phyloP scores from a whole-genome alignment of 2,797 vertebrate genomes.

The Onychomys leucogaster region DNA sequence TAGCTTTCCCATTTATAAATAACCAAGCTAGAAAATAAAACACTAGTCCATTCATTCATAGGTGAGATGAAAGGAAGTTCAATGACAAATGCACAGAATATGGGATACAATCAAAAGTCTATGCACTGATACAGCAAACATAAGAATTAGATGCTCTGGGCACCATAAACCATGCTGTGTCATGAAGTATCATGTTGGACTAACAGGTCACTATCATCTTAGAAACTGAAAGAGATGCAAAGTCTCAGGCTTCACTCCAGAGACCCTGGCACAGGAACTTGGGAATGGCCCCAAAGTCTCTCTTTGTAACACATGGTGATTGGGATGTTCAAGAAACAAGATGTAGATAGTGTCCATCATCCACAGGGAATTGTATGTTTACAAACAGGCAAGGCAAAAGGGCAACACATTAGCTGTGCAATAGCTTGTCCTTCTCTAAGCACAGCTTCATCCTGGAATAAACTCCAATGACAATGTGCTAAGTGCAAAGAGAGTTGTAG shows the following conservation, averaged over 20 bases:
- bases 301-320: not conserved
- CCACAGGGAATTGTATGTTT: not conserved
- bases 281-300: not conserved
- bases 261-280: not conserved
- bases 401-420: not conserved
- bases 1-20: slow-evolving; percentile 8
- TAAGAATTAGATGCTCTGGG: not conserved
- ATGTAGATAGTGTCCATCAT: not conserved
- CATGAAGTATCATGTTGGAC: not conserved
- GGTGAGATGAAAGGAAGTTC: slow-evolving; percentile 41
- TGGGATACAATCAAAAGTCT: not conserved
- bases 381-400: not conserved
- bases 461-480: not conserved
- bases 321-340: not conserved
- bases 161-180: not conserved
- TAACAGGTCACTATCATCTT: not conserved
- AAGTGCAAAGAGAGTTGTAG: not conserved
- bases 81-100: not conserved
- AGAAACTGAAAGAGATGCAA: not conserved
- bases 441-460: not conserved
- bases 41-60: slow-evolving; percentile 30
- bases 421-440: not conserved
- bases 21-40: slow-evolving; percentile 48
- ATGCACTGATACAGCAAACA: not conserved
- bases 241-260: not conserved